Evolutionary conservation across 2,113 vertebrate genomes (phyloP), one percentile per base, ranked within the genome.

Genomic region (Psammodynastes pulverulentus): DNA sequence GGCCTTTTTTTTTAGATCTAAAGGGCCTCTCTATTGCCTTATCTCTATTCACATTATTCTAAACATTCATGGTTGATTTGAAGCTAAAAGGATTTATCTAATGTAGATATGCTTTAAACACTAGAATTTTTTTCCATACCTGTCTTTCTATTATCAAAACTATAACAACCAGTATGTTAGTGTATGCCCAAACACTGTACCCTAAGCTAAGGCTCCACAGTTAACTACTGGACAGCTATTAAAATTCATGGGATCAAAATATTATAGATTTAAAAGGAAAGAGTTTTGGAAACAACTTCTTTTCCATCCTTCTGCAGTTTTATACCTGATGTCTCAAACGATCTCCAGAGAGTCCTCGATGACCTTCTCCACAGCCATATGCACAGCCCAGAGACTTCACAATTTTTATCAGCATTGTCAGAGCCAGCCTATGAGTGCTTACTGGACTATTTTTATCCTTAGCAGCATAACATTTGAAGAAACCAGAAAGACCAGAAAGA

Each of bases 331-430:
- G 99, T 96, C 99, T 98, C 95, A 99, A 98, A 90, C 99, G 98
- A 95, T 99, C 99, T 89, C 99, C 99, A 48, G 99, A 99, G 92
- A 99, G 98, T 84, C 99, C 99, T 4, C 99, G 98, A 87, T 99
- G 99, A 89, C 99, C 99, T 96, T 99, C 99, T 17, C 99, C 99
- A n/a, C 99, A 99, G 92, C 99, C 99, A 94, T 99, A 99, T 21
- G 99, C 99, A 94, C 99, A 99, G 19, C 99, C 99, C 95, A 99
- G 96, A 34, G 99, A 99, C 95, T 99, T 99, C 23, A 99, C 99
- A 88, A 99, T 99, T 98, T 99, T 99, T 92, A 99, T 99, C 29
- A 99, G 98, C 99, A 99, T 99, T 95, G 98, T 99, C 90, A 99
- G 98, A 89, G 99, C 98, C 94, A 99, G 96, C 93, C 98, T 98